Evolutionary conservation across 2,797 vertebrate species (phyloP).

Genomic region (Mormyrops attenuatus): DNA sequence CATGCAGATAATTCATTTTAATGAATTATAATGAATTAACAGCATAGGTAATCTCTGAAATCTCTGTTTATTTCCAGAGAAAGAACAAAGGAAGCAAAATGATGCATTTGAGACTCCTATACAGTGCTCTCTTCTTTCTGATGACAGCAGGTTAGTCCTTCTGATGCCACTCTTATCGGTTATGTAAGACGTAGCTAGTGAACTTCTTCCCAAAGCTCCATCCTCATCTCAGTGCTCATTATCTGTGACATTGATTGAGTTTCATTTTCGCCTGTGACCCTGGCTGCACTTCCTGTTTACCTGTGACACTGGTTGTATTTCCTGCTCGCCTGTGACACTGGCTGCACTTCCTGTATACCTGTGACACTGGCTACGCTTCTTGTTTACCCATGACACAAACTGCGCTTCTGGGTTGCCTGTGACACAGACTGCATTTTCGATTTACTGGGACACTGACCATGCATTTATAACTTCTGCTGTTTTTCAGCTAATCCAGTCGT

Average conservation of each 20-base stretch:
- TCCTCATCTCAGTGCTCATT: not conserved
- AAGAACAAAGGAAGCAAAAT: slow-evolving; percentile 19
- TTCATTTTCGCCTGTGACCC: not conserved
- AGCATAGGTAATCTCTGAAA: slow-evolving; percentile 1
- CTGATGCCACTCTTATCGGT: not conserved
- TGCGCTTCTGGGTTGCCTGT: no score
- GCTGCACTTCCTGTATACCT: not conserved
- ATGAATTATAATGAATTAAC: not conserved
- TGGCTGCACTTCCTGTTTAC: not conserved
- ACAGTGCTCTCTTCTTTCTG: slow-evolving; percentile 47
- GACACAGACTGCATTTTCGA: not conserved
- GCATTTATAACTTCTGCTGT: not conserved
- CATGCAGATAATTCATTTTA: no score
- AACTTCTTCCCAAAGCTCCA: not conserved
- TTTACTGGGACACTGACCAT: not conserved
- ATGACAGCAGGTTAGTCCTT: slow-evolving; percentile 53
- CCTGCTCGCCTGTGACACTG: not conserved
- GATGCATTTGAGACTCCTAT: slow-evolving; percentile 48
- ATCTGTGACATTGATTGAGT: not conserved
- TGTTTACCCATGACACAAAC: no score
- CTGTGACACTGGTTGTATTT: not conserved
- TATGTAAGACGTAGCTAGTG: not conserved
- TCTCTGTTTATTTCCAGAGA: slow-evolving; percentile 25
- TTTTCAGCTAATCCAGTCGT: slow-evolving; percentile 49
- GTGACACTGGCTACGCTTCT: not conserved